A percentile compares a stretch with the other conserved stretches of the same genome.
These are phyloP conservation scores for Echinometra lucunter DNA, from an alignment of 53 echinoderm and acorn worm species.

Conservation along the genomic window DNA sequence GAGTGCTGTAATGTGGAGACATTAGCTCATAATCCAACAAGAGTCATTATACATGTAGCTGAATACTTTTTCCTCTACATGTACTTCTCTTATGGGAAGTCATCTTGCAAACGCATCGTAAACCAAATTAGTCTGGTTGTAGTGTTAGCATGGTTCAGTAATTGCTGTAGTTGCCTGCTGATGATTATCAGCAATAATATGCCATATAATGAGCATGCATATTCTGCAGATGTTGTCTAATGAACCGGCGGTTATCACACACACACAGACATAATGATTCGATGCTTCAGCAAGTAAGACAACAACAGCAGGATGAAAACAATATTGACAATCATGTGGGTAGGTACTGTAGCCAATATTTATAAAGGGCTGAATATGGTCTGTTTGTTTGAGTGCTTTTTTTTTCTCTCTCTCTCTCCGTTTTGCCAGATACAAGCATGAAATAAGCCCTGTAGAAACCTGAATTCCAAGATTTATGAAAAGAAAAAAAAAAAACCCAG, in stretches of 20 bases:
- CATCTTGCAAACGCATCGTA: not conserved
- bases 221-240: slow-evolving; percentile 25
- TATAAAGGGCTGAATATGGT: not conserved
- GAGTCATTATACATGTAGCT: not conserved
- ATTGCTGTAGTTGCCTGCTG: slow-evolving; percentile 5
- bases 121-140: slow-evolving; percentile 23
- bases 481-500: too few species aligned
- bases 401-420: not conserved
- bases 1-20: not conserved
- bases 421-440: too few species aligned
- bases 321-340: not conserved
- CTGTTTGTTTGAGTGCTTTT: not conserved
- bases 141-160: slow-evolving; percentile 31
- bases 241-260: not conserved
- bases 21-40: not conserved
- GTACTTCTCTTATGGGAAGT: too few species aligned
- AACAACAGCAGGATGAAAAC: not conserved
- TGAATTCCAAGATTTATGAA: not conserved
- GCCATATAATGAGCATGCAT: slow-evolving; percentile 29
- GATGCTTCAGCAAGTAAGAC: not conserved
- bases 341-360: not conserved
- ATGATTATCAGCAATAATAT: not conserved
- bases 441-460: too few species aligned
- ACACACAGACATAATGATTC: not conserved
- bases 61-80: not conserved